Evolutionary conservation across 2,888 invertebrate species (phyloP), one percentile per base, ranked within the genome.

Genomic region (Chymomyza fuscimana): DNA sequence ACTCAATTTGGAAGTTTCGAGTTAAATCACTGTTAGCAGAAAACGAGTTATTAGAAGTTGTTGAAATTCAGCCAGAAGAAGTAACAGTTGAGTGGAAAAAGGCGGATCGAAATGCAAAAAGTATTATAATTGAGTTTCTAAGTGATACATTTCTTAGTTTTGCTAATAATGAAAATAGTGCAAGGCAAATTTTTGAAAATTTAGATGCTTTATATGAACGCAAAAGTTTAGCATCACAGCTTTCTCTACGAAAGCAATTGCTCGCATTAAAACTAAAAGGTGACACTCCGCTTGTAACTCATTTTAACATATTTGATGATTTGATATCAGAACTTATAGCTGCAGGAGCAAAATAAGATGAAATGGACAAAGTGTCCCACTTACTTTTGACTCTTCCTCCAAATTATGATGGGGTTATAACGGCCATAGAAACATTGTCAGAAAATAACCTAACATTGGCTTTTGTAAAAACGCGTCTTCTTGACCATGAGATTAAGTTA

Each of bases 331-430:
- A 69, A n/a, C n/a, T n/a, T n/a, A n/a, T n/a, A n/a, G n/a, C n/a
- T n/a, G n/a, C n/a, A n/a, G n/a, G n/a, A n/a, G n/a, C n/a, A n/a
- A n/a, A n/a, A n/a, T n/a, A 40, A n/a, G 73, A 71, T 25, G 71
- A 71, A 50, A 54, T 69, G 68, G 66, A 72, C 19, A 65, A 52
- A 52, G 69, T 69, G 5, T 58, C 68, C 4, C 65, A 72, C 19
- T 64, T 67, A 46, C 54, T 73, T 32, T 22, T 70, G 29, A 69
- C 69, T 15, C 9, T 68, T 16, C 65, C 70, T 19, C 65, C 63
- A 5, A 22, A 54, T 50, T 67, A 68, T 51, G 51, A 71, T 19
- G 65, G 65, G 3, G 56, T 68, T 51, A 52, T 68, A n/a, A 73
- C 63, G 0, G 67, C 66, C 1, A 64, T 72, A 16, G 63, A 72